Base-by-base conservation (phyloP, 2,888 invertebrate species). In the Cheilosia urbana region DNA sequence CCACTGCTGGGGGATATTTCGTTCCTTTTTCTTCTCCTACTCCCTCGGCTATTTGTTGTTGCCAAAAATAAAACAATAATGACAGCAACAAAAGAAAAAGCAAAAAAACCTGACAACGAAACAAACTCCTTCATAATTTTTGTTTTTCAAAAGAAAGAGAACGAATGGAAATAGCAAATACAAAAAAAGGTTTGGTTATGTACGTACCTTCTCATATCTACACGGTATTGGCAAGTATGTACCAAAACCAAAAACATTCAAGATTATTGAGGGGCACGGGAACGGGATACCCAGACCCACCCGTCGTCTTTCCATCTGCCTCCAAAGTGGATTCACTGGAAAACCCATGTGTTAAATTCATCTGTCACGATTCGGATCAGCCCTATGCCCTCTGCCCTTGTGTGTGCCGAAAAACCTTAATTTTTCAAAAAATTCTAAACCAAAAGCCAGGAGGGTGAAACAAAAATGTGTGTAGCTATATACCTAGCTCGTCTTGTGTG, bases 71-170 rank as follows among this genome's bases (percentile, higher is more conserved):
- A 49, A 55, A 62, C 24, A 72, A 27, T 47, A 24, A 21, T 51
- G 30, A 62, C 27, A 63, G 37, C 37, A 13, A 37, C 30, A 53
- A 45, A 37, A 53, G 17, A 34, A 45, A 34, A 75, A 4, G 42
- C 40, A 11, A 9, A n/a, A 2, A 49, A 21, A 72, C 37, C 30
- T 27, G 4, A 77, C 66, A 77, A 49, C 30, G n/a, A 63, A 82
- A 77, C 66, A 58, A 77, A 83, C 82, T 78, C 82, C 78, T 72
- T 73, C 82, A 77, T 77, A 72, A 72, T 62, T 71, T 51, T 51
- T 24, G 45, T 65, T 51, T 51, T 5, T 55, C 68, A 62, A 60
- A 55, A 66, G 73, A 73, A 82, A 77, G 47, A 30, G 45, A 49
- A 51, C 42, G 19, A 82, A 83, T 55, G 49, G 55, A 78, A 82